These are phyloP conservation scores for Alloscopus bannaensis DNA, from an alignment of 2,888 invertebrate species.

Conservation along the genomic window DNA sequence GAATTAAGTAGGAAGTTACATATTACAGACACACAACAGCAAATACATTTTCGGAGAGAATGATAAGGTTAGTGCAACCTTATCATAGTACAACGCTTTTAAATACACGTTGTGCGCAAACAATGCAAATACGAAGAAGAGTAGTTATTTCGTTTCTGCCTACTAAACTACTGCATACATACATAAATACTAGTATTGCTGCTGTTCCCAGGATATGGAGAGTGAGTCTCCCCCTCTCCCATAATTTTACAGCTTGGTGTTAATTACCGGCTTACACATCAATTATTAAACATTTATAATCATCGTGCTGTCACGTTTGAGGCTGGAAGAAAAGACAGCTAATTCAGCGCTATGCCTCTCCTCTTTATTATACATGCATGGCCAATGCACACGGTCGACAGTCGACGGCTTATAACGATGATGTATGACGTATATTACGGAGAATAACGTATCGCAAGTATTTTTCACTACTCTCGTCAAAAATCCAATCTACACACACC, in stretches of 20 bases:
- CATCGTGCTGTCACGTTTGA: conserved; percentile 45
- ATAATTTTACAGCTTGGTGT: conserved; percentile 49
- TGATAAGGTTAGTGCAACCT: background rate
- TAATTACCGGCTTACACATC: conserved; percentile 55
- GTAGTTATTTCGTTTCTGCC: background rate
- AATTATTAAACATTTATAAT: conserved; percentile 52
- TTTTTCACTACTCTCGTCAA: too few species aligned
- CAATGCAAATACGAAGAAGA: background rate
- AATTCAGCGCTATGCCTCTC: conserved; percentile 35
- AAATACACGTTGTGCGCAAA: background rate
- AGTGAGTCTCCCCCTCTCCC: background rate
- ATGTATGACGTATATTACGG: too few species aligned
- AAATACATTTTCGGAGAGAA: background rate
- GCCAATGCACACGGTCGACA: conserved; percentile 28
- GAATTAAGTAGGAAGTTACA: too few species aligned
- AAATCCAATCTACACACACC: too few species aligned
- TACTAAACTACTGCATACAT: conserved; percentile 3
- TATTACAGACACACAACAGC: too few species aligned
- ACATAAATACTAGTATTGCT: background rate
- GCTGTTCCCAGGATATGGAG: too few species aligned
- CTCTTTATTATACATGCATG: conserved; percentile 23
- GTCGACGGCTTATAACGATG: too few species aligned
- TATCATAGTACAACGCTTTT: background rate
- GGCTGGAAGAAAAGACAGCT: conserved; percentile 33
- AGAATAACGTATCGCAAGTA: too few species aligned